phyloP scores from a whole-genome alignment of 2,797 vertebrate genomes.

The Galago senegalensis region DNA sequence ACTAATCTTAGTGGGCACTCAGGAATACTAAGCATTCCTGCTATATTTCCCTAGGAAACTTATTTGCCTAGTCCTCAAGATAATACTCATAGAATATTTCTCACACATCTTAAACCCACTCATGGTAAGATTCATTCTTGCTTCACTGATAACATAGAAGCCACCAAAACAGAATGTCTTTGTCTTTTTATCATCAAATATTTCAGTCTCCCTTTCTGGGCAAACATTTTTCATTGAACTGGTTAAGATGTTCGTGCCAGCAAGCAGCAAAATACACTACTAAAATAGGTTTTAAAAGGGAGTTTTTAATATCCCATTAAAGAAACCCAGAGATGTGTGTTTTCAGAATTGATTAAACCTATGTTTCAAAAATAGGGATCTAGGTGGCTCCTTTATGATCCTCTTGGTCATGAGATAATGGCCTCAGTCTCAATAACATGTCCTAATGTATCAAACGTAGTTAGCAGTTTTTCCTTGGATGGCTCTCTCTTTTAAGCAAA shows the following conservation, averaged over 20 bases:
- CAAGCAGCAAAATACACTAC: background rate
- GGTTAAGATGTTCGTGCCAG: background rate
- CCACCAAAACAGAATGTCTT: background rate
- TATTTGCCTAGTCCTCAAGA: background rate
- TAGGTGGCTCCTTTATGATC: background rate
- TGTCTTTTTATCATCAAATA: conserved; percentile 3
- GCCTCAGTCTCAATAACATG: background rate
- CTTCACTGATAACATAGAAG: conserved; percentile 26
- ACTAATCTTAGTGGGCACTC: background rate
- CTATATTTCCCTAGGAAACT: background rate
- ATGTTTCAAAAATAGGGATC: background rate
- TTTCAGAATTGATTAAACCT: background rate
- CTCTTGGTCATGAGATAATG: background rate
- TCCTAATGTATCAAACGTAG: background rate
- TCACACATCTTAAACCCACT: background rate
- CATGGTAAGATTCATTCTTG: conserved; percentile 13
- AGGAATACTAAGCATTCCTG: background rate
- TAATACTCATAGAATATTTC: background rate
- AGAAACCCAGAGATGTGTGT: background rate
- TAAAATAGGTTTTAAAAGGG: background rate
- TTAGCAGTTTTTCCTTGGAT: background rate
- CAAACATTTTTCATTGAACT: background rate
- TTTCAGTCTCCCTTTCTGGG: background rate
- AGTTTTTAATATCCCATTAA: conserved; percentile 16
- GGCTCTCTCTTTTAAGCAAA: background rate